A percentile compares a stretch with the other conserved stretches of the same genome.
phyloP scores from a whole-genome alignment of 2,888 invertebrate species.

The Dolichomitus sp. region DNA sequence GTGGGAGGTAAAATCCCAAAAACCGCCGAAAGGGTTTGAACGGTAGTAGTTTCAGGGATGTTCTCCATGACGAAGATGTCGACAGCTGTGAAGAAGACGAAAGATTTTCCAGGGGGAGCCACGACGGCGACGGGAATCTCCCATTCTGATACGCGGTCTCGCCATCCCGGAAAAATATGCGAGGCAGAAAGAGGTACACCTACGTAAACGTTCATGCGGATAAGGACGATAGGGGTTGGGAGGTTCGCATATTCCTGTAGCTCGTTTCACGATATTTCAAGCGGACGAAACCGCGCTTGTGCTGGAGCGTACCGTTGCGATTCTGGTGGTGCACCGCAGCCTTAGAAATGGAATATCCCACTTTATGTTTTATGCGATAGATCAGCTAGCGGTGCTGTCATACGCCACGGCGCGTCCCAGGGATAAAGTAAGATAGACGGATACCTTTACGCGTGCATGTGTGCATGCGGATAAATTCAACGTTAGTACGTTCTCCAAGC shows the following conservation, averaged over 20 bases:
- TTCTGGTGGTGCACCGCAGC: constrained; percentile 70
- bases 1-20: constrained; percentile 47
- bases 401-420: constrained; percentile 82
- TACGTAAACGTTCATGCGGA: constrained; percentile 31
- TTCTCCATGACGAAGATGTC: constrained; percentile 34
- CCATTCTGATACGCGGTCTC: constrained; percentile 57
- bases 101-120: constrained; percentile 41
- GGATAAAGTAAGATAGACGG: constrained; percentile 86
- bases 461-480: constrained; percentile 83
- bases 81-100: constrained; percentile 18
- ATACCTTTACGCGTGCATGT: constrained; percentile 80
- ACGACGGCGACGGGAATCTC: constrained; percentile 36
- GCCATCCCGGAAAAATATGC: constrained; percentile 58
- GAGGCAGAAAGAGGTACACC: constrained; percentile 24
- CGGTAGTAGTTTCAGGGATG: constrained; percentile 17
- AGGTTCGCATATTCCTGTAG: constrained; percentile 69
- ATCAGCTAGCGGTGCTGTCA: constrained; percentile 85
- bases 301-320: constrained; percentile 39
- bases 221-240: constrained; percentile 36
- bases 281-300: constrained; percentile 64
- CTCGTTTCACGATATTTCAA: constrained; percentile 82
- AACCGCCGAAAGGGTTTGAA: constrained; percentile 47
- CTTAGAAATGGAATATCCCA: constrained; percentile 85
- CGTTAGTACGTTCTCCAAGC: constrained; percentile 72
- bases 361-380: constrained; percentile 86